Evolutionary conservation across 2,888 invertebrate species (phyloP), one percentile per base, ranked within the genome.

Genomic region (Thecocarcelia acutangulata): DNA sequence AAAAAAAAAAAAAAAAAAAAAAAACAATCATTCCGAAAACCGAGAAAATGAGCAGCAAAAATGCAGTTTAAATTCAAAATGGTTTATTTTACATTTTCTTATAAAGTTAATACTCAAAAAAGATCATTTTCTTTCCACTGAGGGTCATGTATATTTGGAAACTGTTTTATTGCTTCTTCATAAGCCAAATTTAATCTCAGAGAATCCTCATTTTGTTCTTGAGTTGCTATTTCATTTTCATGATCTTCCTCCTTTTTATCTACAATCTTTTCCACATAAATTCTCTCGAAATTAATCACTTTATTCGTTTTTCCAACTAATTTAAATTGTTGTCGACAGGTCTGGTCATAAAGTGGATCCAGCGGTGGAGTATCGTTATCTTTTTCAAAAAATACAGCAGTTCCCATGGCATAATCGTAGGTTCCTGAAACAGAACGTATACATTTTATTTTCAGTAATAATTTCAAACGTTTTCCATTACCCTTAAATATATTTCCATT

Each of bases 301-400:
- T 95, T 96, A 59, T 92, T 93, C 1, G 95, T 93, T 89, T 94
- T 94, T 19, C 92, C 91, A 8, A 93, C 84, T 88, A 93, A 94
- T 87, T 93, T 93, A 19, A 94, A 89, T 83, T 89, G 91, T 83
- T 91, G 91, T 37, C 92, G 92, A 42, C 94, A 92, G 11, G 92
- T 88, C 75, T 92, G 91, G 85, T 94, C 93, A 88, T 92, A 93
- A 54, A 93, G 87, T 12, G 92, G 91, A 88, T 93, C 93, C 8
- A 86, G 85, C 19, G 89, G 86, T 50, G 89, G 85, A 6, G 84
- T 91, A 82, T 93, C 92, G 85, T 92, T 90, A 81, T 93, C 93
- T 85, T 93, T 93, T 87, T 94, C 93, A 87, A 96, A 95, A 87
- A 95, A 94, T 88, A 96, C 91, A 84, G 94, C 93, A 15, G 96